Evolutionary conservation across 2,888 invertebrate genomes (phyloP).

Genomic region (Autographa gamma): DNA sequence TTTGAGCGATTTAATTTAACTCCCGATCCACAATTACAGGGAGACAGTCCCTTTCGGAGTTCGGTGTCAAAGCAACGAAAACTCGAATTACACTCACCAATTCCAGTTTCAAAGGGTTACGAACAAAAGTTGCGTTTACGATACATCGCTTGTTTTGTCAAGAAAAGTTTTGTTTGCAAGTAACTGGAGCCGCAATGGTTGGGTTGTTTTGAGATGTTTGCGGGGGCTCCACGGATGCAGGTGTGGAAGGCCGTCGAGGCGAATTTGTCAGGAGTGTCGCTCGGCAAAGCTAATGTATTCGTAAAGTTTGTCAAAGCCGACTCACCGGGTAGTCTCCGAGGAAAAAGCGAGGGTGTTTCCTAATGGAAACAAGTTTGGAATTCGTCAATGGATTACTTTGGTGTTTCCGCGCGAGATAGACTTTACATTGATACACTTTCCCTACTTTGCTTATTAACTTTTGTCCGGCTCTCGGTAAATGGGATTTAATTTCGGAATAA

Average conservation of each 20-base stretch:
- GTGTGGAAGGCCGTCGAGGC: conserved; percentile 67
- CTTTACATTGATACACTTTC: conserved; percentile 47
- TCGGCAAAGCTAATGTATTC: conserved; percentile 83
- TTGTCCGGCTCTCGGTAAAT: conserved; percentile 33
- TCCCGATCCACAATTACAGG: conserved; percentile 78
- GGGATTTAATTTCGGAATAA: conserved; percentile 25
- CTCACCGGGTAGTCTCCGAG: conserved; percentile 74
- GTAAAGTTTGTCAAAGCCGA: conserved; percentile 81
- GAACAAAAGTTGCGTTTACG: conserved; percentile 40
- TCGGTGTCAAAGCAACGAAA: conserved; percentile 75
- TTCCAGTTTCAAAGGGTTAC: conserved; percentile 56
- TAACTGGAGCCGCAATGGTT: conserved; percentile 53
- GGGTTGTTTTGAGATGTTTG: conserved; percentile 23
- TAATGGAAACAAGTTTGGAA: conserved; percentile 81
- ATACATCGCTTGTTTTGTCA: conserved; percentile 56
- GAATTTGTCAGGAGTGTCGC: conserved; percentile 82
- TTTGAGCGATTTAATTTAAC: conserved; percentile 76
- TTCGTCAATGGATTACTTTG: conserved; percentile 75
- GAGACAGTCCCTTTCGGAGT: conserved; percentile 73
- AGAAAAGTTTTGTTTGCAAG: conserved; percentile 6
- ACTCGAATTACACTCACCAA: conserved; percentile 61
- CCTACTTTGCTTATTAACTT: conserved; percentile 46
- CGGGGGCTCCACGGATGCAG: conserved; percentile 12
- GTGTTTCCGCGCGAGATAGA: conserved; percentile 43
- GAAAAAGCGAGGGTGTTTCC: conserved; percentile 73